Evolutionary conservation across 2,797 vertebrate genomes (phyloP).

Genomic region (Gastrophryne carolinensis): DNA sequence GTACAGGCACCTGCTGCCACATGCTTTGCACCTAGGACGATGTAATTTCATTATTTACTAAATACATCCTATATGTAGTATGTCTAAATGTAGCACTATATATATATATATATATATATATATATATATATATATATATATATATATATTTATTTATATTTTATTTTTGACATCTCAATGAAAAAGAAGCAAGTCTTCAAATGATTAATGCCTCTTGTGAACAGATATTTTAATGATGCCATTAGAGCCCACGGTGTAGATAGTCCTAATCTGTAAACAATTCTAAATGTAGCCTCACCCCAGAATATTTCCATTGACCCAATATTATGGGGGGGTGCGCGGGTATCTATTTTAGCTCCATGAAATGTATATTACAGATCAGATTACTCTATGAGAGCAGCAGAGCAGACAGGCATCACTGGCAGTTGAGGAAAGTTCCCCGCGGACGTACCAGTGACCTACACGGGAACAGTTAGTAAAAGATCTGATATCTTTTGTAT

Average conservation of each 20-base stretch:
- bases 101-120: too few relatives aligned
- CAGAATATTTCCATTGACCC: slow-evolving; percentile 8
- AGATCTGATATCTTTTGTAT: slow-evolving; percentile 2
- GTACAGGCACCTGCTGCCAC: too few relatives aligned
- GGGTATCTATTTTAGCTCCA: slow-evolving; percentile 44
- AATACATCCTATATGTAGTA: too few relatives aligned
- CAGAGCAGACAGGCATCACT: slow-evolving; percentile 31
- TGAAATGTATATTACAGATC: slow-evolving; percentile 45
- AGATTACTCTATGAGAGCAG: slow-evolving; percentile 36
- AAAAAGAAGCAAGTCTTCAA: too few relatives aligned
- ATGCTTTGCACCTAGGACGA: too few relatives aligned
- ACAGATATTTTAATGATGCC: neutral
- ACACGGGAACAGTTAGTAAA: neutral
- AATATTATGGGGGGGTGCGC: slow-evolving; percentile 32
- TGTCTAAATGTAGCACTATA: too few relatives aligned
- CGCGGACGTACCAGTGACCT: slow-evolving; percentile 29
- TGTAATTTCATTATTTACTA: too few relatives aligned
- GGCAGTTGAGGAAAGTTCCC: slow-evolving; percentile 25
- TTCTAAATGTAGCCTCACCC: neutral
- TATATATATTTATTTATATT: too few relatives aligned
- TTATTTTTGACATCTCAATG: too few relatives aligned
- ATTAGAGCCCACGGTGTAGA: neutral
- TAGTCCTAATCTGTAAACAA: neutral
- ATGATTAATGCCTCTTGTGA: neutral
- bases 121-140: too few relatives aligned